These are phyloP conservation scores for Syngnathoides biaculeatus DNA, from an alignment of 2,113 vertebrate species.

Conservation along the genomic window DNA sequence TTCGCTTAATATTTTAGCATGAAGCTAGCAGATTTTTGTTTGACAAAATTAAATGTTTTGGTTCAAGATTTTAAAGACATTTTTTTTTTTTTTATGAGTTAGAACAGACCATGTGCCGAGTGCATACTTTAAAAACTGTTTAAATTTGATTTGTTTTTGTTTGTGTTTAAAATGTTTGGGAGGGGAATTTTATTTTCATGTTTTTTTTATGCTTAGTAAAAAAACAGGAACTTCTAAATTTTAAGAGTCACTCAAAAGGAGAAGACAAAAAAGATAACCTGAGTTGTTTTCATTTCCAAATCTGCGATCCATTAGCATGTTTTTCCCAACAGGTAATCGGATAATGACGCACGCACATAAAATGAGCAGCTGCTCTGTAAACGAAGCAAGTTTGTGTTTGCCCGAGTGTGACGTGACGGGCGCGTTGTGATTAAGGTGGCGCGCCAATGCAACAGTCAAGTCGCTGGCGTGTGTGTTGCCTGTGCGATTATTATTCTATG, in stretches of 20 bases:
- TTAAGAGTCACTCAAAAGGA: neutral
- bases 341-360: slow-evolving; percentile 1
- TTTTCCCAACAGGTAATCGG: neutral
- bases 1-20: too few relatives aligned
- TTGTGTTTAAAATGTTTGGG: too few relatives aligned
- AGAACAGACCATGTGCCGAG: too few relatives aligned
- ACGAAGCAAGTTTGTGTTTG: slow-evolving; percentile 7
- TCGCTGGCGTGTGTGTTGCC: neutral
- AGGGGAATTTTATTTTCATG: too few relatives aligned
- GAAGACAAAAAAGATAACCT: neutral
- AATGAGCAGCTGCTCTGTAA: slow-evolving; percentile 23
- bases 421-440: slow-evolving; percentile 14
- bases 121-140: too few relatives aligned
- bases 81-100: too few relatives aligned
- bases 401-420: slow-evolving; percentile 3
- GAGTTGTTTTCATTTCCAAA: neutral
- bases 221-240: neutral
- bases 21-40: too few relatives aligned
- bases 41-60: too few relatives aligned
- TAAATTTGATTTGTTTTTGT: too few relatives aligned
- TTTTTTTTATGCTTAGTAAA: neutral
- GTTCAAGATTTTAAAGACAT: too few relatives aligned
- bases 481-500: slow-evolving; percentile 11
- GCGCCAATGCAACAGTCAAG: neutral
- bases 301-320: neutral